Evolutionary conservation across 2,888 invertebrate genomes (phyloP).

Genomic region (Nowickia ferox): DNA sequence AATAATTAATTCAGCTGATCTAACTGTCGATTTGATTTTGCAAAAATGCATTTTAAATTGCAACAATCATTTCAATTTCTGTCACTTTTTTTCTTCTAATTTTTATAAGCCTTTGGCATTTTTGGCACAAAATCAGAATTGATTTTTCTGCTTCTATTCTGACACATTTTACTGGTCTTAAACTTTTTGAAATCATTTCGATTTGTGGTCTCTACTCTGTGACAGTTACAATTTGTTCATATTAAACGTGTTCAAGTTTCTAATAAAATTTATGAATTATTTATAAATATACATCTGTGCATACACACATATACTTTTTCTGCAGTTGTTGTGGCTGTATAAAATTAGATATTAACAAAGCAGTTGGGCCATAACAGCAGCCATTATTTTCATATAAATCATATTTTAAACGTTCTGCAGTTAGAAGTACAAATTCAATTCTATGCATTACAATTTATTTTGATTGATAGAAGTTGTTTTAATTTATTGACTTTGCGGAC

Average conservation of each 20-base stretch:
- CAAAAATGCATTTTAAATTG: constrained; percentile 18
- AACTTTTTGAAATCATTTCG: constrained; percentile 41
- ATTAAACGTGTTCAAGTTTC: constrained; percentile 64
- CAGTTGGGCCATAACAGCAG: constrained; percentile 36
- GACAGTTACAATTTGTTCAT: constrained; percentile 72
- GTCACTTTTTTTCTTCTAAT: constrained; percentile 6
- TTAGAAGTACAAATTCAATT: constrained; percentile 38
- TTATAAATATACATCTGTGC: constrained; percentile 29
- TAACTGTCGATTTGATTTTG: constrained; percentile 25
- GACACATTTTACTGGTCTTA: constrained; percentile 60
- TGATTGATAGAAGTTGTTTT: constrained; percentile 69
- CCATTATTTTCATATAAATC: constrained; percentile 66
- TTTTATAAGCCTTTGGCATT: constrained; percentile 13
- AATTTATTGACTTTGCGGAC: constrained; percentile 65
- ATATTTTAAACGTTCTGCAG: constrained; percentile 50
- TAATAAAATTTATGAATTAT: constrained; percentile 64
- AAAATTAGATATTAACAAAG: constrained; percentile 55
- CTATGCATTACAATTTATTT: constrained; percentile 42
- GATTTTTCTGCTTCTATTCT: constrained; percentile 15
- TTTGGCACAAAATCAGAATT: constrained; percentile 33
- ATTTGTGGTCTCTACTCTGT: constrained; percentile 62
- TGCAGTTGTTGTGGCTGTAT: constrained; percentile 33
- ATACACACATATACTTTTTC: neutral
- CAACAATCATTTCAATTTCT: constrained; percentile 31
- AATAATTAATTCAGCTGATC: constrained; percentile 34